Evolutionary conservation across 2,113 vertebrate species (phyloP), one percentile per base, ranked within the genome.

Genomic region (Hymenochirus boettgeri): DNA sequence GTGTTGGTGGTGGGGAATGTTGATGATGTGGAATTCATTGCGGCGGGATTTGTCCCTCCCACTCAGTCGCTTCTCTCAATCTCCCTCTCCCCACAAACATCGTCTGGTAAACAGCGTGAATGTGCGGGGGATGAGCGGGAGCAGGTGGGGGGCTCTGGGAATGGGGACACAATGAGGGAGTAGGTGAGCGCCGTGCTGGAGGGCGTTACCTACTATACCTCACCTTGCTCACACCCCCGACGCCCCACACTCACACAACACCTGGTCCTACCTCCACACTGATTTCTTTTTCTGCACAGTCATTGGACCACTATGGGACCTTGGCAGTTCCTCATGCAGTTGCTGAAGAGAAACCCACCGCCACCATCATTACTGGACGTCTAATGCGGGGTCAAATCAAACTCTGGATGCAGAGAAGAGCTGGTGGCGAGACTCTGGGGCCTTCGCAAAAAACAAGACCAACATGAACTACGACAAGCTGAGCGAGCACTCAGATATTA

Each of bases 281-380:
- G 2, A 9, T 4, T n/a, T 54, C 15, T 54, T 2, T 29, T 26
- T 54, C 13, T 62, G 58, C 27, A n/a, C 74, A 89, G 86, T 77
- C 39, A 92, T n/a, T 93, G 93, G 93, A 94, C 80, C 92, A 91
- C 2, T 93, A 90, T 72, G 91, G 93, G 82, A 93, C 92, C 0
- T 82, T 95, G 93, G 93, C 93, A 95, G 83, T 95, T 94, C 74
- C 81, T 95, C 77, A 89, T 93, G 58, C 91, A 92, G 75, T 87
- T 95, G 63, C 73, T 94, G 89, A 91, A 70, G 91, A 95, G 72
- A 90, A 75, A 83, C 77, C 46, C 91, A 93, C 26, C 83, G 86
- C 48, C 91, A 94, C 60, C 85, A 94, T 71, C 93, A 94, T 75
- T 87, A 88, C 5, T 95, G 91, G 92, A 93, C 91, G 0, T 88